Conservation (phyloP, 1,140 invertebrate species). For the Daktulosphaira vitifoliae region DNA sequence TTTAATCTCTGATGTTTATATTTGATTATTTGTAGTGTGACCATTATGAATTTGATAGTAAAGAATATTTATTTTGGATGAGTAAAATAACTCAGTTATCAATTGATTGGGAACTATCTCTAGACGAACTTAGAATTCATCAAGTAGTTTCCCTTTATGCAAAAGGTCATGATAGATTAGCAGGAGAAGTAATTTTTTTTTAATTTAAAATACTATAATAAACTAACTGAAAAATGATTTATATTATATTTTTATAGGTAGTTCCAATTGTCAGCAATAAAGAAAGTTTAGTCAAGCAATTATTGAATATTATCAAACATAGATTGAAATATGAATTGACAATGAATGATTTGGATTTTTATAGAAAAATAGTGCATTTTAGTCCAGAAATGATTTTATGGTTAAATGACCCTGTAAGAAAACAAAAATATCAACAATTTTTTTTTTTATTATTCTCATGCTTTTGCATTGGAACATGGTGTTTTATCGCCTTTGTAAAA, state of each 20-base stretch:
- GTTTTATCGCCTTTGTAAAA: too few relatives aligned
- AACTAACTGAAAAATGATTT: too few relatives aligned
- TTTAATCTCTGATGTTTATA: too few relatives aligned
- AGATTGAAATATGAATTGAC: slow-evolving; percentile 6
- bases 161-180: slow-evolving; percentile 65
- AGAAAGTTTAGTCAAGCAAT: slow-evolving; percentile 3
- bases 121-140: slow-evolving; percentile 63
- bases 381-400: slow-evolving; percentile 19
- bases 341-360: slow-evolving; percentile 8
- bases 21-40: slow-evolving; percentile 2
- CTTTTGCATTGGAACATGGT: too few relatives aligned
- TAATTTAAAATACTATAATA: too few relatives aligned
- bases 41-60: slow-evolving; percentile 24
- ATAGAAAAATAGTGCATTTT: slow-evolving; percentile 7
- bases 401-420: neutral
- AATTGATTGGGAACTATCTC: slow-evolving; percentile 68
- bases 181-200: slow-evolving; percentile 67
- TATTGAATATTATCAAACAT: slow-evolving; percentile 10
- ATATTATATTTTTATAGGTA: neutral
- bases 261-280: slow-evolving; percentile 6
- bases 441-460: too few relatives aligned
- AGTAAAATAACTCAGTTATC: slow-evolving; percentile 60
- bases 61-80: slow-evolving; percentile 50
- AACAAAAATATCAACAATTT: neutral
- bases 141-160: slow-evolving; percentile 68